Conservation (phyloP, 2,888 invertebrate genomes). For the Eudasyphora cyanicolor region DNA sequence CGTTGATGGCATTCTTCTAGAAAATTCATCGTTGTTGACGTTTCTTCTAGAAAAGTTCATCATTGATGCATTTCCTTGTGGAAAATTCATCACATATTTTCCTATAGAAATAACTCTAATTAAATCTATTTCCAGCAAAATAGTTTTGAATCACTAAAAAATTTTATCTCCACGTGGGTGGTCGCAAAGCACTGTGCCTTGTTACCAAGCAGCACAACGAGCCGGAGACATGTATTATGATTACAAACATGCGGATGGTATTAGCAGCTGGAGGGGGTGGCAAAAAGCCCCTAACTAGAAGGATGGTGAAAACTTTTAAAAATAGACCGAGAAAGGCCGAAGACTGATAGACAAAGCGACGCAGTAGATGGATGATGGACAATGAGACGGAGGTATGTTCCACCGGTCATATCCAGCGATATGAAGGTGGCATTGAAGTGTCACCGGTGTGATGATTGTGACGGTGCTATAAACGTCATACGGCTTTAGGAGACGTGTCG, state of each 20-base stretch:
- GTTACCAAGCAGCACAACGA: not conserved
- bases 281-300: not conserved
- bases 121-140: too few relatives aligned
- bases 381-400: not conserved
- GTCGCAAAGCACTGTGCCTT: not conserved
- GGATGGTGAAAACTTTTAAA: not conserved
- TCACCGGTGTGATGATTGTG: conserved; percentile 54
- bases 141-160: too few relatives aligned
- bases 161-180: too few relatives aligned
- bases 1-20: too few relatives aligned
- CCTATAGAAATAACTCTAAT: too few relatives aligned
- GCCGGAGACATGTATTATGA: not conserved
- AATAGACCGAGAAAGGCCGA: not conserved
- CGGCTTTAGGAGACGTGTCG: conserved; percentile 59
- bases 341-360: not conserved
- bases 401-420: not conserved
- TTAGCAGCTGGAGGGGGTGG: not conserved
- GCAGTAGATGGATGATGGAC: not conserved
- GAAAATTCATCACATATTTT: too few relatives aligned
- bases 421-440: conserved; percentile 29
- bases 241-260: not conserved
- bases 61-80: too few relatives aligned
- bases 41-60: too few relatives aligned
- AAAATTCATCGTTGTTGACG: too few relatives aligned
- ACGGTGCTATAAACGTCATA: conserved; percentile 59